Evolutionary conservation across 2,113 vertebrate species (phyloP).

Genomic region (Meles meles): DNA sequence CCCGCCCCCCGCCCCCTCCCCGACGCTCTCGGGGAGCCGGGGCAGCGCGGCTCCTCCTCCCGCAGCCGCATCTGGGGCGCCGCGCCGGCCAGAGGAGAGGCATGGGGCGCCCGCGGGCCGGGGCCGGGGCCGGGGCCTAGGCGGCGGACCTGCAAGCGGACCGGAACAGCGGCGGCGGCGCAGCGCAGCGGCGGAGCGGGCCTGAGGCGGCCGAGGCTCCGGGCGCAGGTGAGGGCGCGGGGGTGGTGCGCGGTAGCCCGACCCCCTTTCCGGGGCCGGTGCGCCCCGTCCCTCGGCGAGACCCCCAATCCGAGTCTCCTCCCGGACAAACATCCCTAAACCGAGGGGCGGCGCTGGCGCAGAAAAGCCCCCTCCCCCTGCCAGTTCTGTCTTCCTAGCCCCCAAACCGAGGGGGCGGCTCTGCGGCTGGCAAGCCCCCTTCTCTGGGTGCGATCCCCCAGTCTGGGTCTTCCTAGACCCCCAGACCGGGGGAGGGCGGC

Average conservation of each 20-base stretch:
- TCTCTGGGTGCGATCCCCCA: background rate
- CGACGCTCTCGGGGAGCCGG: slow-evolving; percentile 66
- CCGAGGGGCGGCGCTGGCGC: slow-evolving; percentile 37
- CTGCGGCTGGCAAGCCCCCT: slow-evolving; percentile 16
- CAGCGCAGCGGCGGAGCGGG: slow-evolving; percentile 7
- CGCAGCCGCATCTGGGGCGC: slow-evolving; percentile 76
- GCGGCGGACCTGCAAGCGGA: slow-evolving; percentile 34
- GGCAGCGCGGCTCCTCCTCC: slow-evolving; percentile 73
- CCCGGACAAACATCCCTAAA: background rate
- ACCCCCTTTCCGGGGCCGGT: background rate
- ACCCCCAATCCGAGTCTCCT: background rate
- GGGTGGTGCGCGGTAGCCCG: slow-evolving; percentile 58
- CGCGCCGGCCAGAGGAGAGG: slow-evolving; percentile 68
- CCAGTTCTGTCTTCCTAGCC: slow-evolving; percentile 1
- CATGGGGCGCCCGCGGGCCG: slow-evolving; percentile 69
- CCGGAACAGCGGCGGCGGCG: background rate
- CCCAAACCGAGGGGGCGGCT: slow-evolving; percentile 15
- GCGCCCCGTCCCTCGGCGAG: background rate
- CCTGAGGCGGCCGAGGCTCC: slow-evolving; percentile 4
- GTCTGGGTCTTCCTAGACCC: background rate
- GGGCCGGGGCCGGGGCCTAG: slow-evolving; percentile 61
- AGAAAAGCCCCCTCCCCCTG: slow-evolving; percentile 50
- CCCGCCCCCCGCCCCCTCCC: slow-evolving; percentile 69
- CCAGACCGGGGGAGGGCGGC: background rate
- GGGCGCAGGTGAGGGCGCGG: slow-evolving; percentile 69